phyloP scores from a whole-genome alignment of 2,113 vertebrate genomes.

The Equus quagga region DNA sequence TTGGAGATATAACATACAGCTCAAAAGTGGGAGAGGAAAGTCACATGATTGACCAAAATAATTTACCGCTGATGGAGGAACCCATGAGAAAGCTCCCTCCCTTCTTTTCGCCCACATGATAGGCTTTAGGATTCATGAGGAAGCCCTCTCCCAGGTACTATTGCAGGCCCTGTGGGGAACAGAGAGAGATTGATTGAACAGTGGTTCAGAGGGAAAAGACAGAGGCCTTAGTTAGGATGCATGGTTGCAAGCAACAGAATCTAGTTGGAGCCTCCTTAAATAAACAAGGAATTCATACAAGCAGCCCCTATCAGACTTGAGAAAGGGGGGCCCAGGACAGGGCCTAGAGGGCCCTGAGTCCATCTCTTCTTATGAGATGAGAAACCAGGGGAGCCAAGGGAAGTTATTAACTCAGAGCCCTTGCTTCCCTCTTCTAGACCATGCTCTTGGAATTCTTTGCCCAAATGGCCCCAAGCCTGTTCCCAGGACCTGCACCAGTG shows the following conservation, averaged over 20 bases:
- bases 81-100: not conserved
- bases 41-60: conserved; percentile 56
- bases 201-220: not conserved
- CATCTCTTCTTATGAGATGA: not conserved
- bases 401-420: not conserved
- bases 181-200: conserved; percentile 7
- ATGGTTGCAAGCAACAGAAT: conserved; percentile 40
- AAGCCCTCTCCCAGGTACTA: not conserved
- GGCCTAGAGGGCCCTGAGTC: not conserved
- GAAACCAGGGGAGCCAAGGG: not conserved
- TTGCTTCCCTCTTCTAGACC: not conserved
- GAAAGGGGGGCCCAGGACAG: not conserved
- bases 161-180: not conserved
- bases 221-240: conserved; percentile 1
- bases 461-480: conserved; percentile 3
- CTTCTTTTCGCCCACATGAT: not conserved
- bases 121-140: not conserved
- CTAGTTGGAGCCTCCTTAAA: conserved; percentile 28
- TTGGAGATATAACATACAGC: not conserved
- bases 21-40: conserved; percentile 12
- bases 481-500: not conserved
- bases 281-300: conserved; percentile 30
- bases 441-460: conserved; percentile 7
- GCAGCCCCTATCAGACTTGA: not conserved
- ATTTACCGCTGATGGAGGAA: not conserved